Evolutionary conservation across 1,140 invertebrate species (phyloP), one percentile per base, ranked within the genome.

Genomic region (Heliothis subflexa): DNA sequence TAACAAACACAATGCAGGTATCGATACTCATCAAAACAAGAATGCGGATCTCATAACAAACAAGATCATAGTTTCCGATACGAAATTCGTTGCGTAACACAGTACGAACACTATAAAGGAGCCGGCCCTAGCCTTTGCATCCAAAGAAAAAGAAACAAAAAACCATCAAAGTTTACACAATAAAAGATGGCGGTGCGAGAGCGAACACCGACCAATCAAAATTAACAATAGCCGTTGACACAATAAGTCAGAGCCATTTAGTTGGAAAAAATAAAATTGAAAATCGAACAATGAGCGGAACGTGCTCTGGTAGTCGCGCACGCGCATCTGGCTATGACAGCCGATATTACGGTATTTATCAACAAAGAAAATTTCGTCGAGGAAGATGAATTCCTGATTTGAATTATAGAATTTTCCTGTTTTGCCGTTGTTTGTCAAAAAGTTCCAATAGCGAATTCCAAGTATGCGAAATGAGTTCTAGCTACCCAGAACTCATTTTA

Each of bases 261-360:
- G 79, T 78, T 47, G 25, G 47, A 76, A 82, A 82, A 87, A 84
- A 78, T 79, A 82, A 82, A 80, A 85, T 81, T 71, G 78, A 86
- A 89, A 86, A 79, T 40, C 57, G 66, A 85, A 88, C 85, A 90
- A 88, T 89, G 86, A 85, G 84, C 80, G 80, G 84, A 86, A 85
- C 88, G 87, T 88, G 88, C 81, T 81, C 45, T 78, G 87, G 81
- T 83, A 80, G 76, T 82, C 81, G 84, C 83, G 83, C 83, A 80
- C 83, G 85, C 64, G 83, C 83, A 85, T 75, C 80, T 78, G 78
- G 81, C 52, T 85, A 85, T 86, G 83, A 85, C 84, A 78, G 64
- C 61, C 59, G 72, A 78, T 83, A 82, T 85, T 79, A 81, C 80
- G 73, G 78, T 80, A 74, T 82, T 86, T 82, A 81, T 78, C 47